Base-by-base conservation (phyloP, 2,113 vertebrate genomes). In the Piprites chloris region DNA sequence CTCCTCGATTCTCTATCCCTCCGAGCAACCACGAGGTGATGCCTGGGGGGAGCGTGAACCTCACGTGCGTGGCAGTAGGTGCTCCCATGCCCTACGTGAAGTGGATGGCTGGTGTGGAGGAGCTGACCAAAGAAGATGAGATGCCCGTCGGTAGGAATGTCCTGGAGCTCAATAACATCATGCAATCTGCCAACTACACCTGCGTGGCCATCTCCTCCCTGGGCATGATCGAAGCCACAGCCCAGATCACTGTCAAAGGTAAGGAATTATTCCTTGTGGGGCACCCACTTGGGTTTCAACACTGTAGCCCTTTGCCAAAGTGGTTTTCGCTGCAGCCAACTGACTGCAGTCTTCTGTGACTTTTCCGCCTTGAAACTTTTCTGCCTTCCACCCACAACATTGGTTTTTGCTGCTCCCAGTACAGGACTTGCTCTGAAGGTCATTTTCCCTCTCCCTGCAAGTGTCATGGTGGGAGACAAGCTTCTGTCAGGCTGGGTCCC, bases 1-100 rank as follows among this genome's bases (percentile, higher is more conserved):
- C 99, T 73, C 99, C 99, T 62, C 99, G 99, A 90, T 99, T 99
- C 98, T 99, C 99, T 97, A 99, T 99, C 96, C 99, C 99, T 88
- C 99, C 99, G 35, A 99, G 98, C 97, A 99, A 99, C 98, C 99
- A 99, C 3, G 99, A 99, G 97, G 99, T 99, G 97, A 99, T 99
- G 99, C 99, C 99, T 1, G 99, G 99, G 2, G 99, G 99, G 96
- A 99, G 98, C 2, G 98, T 99, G 93, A 99, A 99, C 98, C 98
- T 99, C 87, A 99, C 99, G 0, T 99, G 99, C 2, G 99, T 99
- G 65, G 99, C 99, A 1, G 99, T 99, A 63, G 99, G 99, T 2
- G 99, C 99, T 1, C 99, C 99, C 5, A 99, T 99, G 99, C 99
- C 99, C 50, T 99, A 98, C 0, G 99, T 99, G 80, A 99, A 99